Evolutionary conservation across 2,113 vertebrate genomes (phyloP), one percentile per base, ranked within the genome.

Genomic region (Copsychus sechellarum): DNA sequence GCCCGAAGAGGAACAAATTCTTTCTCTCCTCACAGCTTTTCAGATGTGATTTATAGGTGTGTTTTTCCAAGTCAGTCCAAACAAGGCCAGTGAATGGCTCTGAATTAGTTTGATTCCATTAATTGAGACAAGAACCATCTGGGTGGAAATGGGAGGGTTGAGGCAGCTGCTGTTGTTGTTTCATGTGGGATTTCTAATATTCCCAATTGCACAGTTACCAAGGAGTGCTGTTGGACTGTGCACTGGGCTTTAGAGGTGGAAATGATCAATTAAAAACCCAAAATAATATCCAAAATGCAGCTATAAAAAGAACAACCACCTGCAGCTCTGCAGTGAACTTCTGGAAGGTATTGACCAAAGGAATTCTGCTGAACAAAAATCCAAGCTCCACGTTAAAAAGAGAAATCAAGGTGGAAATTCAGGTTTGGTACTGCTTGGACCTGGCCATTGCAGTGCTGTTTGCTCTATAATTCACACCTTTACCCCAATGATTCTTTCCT

Each of bases 31-130:
- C 16, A 3, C 82, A 83, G 72, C 81, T 92, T 84, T 93, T 58
- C 58, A 8, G 34, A 23, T 45, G 83, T 93, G 86, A 95, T 93
- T 97, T 96, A 87, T 89, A 95, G 87, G 86, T 95, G 88, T 95
- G 76, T 96, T 97, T 96, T 94, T 81, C 90, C 67, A 77, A 93
- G 57, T 48, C 72, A 79, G 88, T 31, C 83, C 89, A 85, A 92
- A 77, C 81, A 74, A 86, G 92, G 77, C 66, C 76, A 74, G 57
- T 19, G 67, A 47, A 15, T 26, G 72, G 70, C 88, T 91, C 70
- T 57, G 77, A 94, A 91, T 87, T 94, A 33, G 50, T 85, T 80
- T 50, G 81, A 74, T 92, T 87, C 2, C 0, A 34, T 79, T 91
- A 89, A 53, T 87, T 95, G 85, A 51, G 93, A 83, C 64, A 88